Evolutionary conservation across 92 coral and sea anemone genomes (phyloP), one percentile per base, ranked within the genome.

Genomic region (Pocillopora grandis): DNA sequence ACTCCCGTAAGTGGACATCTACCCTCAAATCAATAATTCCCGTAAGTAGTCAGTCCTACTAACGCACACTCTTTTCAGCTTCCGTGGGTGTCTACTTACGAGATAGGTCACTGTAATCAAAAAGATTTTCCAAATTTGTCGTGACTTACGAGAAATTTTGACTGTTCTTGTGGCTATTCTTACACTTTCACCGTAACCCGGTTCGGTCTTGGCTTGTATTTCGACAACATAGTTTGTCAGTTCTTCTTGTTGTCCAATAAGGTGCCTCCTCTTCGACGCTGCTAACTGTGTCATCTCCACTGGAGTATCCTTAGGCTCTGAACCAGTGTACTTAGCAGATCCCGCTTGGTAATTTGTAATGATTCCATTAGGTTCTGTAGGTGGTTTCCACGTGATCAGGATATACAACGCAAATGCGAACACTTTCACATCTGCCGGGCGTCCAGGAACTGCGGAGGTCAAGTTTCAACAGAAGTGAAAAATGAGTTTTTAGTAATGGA

Each of bases 381-480:
- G 98, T 6, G 86, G 76, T 14, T 84, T 74, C 98, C 98, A 96
- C 13, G 75, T 62, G 14, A 93, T 80, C 55, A 89, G 84, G 87
- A 96, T 96, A 70, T 84, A 96, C 79, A 84, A 85, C 14, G 92
- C 94, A 79, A 92, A 96, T 11, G 96, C 56, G 14, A 62, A 86
- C 10, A 81, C 89, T 1, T 86, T 52, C 5, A 94, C 88, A 17
- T 69, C 63, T 37, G 70, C 66, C 37, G 92, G 95, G 10, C 66
- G 80, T n/a, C 98, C 94, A 13, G 98, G 98, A 21, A 82, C 98
- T 94, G 81, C 57, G 18, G 9, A 0, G 59, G n/a, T 5, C 66
- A 62, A 5, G 68, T 42, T 42, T 3, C 52, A 42, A 42, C 52
- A 42, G 4, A 42, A 42, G 52, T 42, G 52, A 42, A 42, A 42